Conservation (phyloP, 2,113 vertebrate genomes). For the Lates calcarifer region DNA sequence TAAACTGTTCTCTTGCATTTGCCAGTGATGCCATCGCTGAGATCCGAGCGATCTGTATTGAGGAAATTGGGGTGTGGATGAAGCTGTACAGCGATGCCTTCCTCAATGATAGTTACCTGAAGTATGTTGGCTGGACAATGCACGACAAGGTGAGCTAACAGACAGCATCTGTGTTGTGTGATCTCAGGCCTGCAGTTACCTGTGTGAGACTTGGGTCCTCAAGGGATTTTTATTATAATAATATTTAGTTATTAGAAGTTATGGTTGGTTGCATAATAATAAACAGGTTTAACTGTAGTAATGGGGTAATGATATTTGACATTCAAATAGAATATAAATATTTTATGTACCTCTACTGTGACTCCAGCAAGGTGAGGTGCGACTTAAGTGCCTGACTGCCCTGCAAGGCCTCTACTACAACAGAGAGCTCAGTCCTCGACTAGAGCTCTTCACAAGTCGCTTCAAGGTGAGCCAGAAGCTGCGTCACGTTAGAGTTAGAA, state of each 20-base stretch:
- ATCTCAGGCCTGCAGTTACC: too few relatives aligned
- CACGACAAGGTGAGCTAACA: constrained; percentile 79
- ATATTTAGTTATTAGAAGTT: background rate
- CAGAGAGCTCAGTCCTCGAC: constrained; percentile 94
- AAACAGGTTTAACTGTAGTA: background rate
- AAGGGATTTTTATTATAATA: background rate
- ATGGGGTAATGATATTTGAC: background rate
- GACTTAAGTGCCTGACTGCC: constrained; percentile 96
- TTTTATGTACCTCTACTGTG: background rate
- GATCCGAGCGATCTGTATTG: constrained; percentile 92
- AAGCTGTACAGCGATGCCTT: constrained; percentile 96
- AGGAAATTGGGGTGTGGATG: constrained; percentile 89
- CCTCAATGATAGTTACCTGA: constrained; percentile 98
- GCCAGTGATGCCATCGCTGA: constrained; percentile 72
- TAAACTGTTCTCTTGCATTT: constrained; percentile 11
- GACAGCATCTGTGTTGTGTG: background rate
- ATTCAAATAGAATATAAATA: background rate
- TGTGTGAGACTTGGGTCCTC: background rate
- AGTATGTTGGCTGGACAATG: constrained; percentile 95
- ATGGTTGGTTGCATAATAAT: background rate
- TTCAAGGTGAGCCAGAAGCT: constrained; percentile 89
- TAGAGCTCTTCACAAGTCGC: constrained; percentile 97
- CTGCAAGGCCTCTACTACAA: constrained; percentile 96
- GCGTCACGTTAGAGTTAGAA: background rate
- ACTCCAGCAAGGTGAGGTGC: constrained; percentile 95